Evolutionary conservation across 2,113 vertebrate genomes (phyloP).

Genomic region (Eclectus roratus): DNA sequence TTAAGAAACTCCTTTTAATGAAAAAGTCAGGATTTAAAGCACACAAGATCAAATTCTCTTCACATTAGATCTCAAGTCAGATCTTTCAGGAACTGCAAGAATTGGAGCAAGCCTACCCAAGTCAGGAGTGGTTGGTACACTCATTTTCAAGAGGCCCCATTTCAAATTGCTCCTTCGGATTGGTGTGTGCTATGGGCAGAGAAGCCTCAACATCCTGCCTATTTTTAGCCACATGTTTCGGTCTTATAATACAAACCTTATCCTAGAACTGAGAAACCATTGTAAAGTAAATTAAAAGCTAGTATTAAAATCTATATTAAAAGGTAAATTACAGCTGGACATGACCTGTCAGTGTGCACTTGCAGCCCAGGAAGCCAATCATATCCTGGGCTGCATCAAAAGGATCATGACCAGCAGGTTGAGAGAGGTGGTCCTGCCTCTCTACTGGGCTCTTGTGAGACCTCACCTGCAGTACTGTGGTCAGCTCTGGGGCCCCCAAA

Average conservation of each 20-base stretch:
- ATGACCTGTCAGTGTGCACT: neutral
- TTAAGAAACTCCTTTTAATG: neutral
- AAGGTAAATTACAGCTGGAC: neutral
- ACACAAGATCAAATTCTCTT: neutral
- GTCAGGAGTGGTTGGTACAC: neutral
- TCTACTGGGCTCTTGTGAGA: neutral
- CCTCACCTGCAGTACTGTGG: neutral
- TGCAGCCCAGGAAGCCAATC: neutral
- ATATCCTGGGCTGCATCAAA: neutral
- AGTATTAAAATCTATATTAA: neutral
- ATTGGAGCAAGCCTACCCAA: neutral
- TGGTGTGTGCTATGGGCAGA: neutral
- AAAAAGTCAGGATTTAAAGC: neutral
- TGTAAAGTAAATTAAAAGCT: neutral
- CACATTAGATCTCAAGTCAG: neutral
- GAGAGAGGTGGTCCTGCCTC: neutral
- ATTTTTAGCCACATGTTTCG: neutral
- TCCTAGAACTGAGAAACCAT: neutral
- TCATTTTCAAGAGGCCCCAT: neutral
- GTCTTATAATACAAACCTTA: neutral
- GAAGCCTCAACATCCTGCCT: neutral
- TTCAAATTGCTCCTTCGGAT: neutral
- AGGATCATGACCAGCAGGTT: fast-evolving
- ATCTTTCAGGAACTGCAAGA: neutral
- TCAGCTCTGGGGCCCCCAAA: neutral